Evolutionary conservation across 2,888 invertebrate genomes (phyloP).

Genomic region (Lydus trimaculatus): DNA sequence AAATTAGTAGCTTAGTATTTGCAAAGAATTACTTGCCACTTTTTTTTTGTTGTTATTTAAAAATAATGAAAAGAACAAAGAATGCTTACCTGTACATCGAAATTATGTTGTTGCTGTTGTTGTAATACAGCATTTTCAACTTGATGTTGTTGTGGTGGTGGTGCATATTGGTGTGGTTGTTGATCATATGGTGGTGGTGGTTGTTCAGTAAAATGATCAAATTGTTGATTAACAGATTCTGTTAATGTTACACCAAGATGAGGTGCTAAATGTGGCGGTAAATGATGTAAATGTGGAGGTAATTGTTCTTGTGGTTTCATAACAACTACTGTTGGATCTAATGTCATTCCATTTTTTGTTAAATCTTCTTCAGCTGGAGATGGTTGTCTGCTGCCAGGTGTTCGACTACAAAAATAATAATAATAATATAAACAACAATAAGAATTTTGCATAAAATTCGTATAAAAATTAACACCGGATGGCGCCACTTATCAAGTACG

Average conservation of each 20-base stretch:
- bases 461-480: constrained; percentile 7
- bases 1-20: neutral
- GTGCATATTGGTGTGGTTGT: constrained; percentile 53
- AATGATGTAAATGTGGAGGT: constrained; percentile 57
- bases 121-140: constrained; percentile 60
- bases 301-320: constrained; percentile 65
- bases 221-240: constrained; percentile 60
- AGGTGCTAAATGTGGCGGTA: constrained; percentile 63
- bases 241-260: constrained; percentile 59
- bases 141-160: constrained; percentile 58
- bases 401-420: constrained; percentile 70
- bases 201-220: constrained; percentile 56
- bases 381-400: constrained; percentile 89
- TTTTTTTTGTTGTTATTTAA: neutral
- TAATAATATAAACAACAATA: neutral
- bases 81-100: constrained; percentile 84
- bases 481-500: constrained; percentile 11
- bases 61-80: constrained; percentile 37
- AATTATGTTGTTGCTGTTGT: constrained; percentile 77
- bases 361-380: constrained; percentile 89
- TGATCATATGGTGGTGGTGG: constrained; percentile 61
- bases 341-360: constrained; percentile 63
- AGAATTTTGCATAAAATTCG: neutral
- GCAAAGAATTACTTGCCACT: neutral
- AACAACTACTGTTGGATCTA: constrained; percentile 62